Percentiles rank a stretch among this genome's conserved stretches.
These are phyloP conservation scores for Lampris megalopsis DNA, from an alignment of 2,113 vertebrate species.

Conservation along the genomic window DNA sequence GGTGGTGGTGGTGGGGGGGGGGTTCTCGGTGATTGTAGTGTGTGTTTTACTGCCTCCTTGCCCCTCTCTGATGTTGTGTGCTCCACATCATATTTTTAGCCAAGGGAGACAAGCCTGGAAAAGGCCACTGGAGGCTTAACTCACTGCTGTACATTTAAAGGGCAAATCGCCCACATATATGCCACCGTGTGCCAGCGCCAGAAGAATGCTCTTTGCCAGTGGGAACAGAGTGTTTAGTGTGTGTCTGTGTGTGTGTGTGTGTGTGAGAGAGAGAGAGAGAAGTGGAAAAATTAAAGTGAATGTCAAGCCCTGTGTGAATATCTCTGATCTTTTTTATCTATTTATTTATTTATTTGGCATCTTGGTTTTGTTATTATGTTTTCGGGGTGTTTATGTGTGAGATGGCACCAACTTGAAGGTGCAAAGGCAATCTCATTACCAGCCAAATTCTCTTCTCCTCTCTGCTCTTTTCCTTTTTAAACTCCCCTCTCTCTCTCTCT, in stretches of 20 bases:
- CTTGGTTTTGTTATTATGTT: not conserved
- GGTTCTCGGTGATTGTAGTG: constrained; percentile 50
- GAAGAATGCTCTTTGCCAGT: constrained; percentile 53
- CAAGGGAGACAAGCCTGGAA: constrained; percentile 57
- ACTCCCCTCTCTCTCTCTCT: constrained; percentile 34
- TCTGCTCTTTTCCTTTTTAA: constrained; percentile 7
- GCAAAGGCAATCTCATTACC: not conserved
- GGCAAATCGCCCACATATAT: constrained; percentile 77
- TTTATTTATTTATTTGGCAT: not conserved
- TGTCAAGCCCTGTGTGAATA: constrained; percentile 10
- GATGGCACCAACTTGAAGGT: too few relatives aligned
- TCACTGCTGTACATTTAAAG: constrained; percentile 75
- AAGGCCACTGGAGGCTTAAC: constrained; percentile 71
- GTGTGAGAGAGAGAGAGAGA: not conserved
- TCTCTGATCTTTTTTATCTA: constrained; percentile 16
- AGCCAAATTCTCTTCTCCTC: not conserved
- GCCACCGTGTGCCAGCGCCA: constrained; percentile 56
- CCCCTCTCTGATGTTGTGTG: constrained; percentile 55
- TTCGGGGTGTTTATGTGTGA: too few relatives aligned
- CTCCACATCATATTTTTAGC: constrained; percentile 70
- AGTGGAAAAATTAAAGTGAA: not conserved
- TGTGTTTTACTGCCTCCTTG: constrained; percentile 64
- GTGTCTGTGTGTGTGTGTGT: not conserved
- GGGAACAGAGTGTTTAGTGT: constrained; percentile 15
- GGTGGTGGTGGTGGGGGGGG: constrained; percentile 25